Evolutionary conservation across 1,140 invertebrate genomes (phyloP).

Genomic region (Atopsyche davidsoni): DNA sequence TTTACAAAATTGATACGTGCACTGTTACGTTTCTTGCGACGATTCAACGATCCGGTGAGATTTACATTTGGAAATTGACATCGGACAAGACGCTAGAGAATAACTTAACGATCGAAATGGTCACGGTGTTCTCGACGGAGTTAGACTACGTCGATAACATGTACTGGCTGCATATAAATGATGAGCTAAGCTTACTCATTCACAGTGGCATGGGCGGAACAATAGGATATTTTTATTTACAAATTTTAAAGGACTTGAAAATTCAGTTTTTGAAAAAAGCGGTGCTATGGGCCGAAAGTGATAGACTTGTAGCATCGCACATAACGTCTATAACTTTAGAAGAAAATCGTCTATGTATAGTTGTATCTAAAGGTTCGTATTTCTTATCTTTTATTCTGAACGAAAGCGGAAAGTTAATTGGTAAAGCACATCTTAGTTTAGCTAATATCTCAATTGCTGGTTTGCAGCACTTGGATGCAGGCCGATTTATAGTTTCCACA

Average conservation of each 20-base stretch:
- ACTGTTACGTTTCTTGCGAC: slow-evolving; percentile 5
- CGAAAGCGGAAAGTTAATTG: too few species aligned
- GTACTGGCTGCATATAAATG: slow-evolving; percentile 1
- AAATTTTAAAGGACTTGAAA: background rate
- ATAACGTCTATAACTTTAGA: background rate
- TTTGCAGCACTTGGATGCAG: slow-evolving; percentile 3
- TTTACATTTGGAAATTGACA: slow-evolving; percentile 15
- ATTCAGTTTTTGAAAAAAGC: background rate
- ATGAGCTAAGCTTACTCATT: background rate
- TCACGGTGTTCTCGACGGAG: background rate
- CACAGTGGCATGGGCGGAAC: background rate
- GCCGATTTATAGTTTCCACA: slow-evolving; percentile 4
- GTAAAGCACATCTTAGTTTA: too few species aligned
- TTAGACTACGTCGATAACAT: background rate
- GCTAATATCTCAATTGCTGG: slow-evolving; percentile 9
- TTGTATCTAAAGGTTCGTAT: slow-evolving; percentile 8
- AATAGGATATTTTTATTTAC: slow-evolving; percentile 1
- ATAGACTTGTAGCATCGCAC: slow-evolving; percentile 6
- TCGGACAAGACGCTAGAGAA: background rate
- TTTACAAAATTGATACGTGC: background rate
- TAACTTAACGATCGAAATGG: background rate
- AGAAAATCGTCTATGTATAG: background rate
- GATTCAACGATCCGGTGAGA: slow-evolving; percentile 10
- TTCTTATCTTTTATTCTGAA: slow-evolving; percentile 3
- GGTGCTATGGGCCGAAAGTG: slow-evolving; percentile 8